Conservation (phyloP, 2,797 vertebrate genomes). For the Cynopterus sphinx region DNA sequence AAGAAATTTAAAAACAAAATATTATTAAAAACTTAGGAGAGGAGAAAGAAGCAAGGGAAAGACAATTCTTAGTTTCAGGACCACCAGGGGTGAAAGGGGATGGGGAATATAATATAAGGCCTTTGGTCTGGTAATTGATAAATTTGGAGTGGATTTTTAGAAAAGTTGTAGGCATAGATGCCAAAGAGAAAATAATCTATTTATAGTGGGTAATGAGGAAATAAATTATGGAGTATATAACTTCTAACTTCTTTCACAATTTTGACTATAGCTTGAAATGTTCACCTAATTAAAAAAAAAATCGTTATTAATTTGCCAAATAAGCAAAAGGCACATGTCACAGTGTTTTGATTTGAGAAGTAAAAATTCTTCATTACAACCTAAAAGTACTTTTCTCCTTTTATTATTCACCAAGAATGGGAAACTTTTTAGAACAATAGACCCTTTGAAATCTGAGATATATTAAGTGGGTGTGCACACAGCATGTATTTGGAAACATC, state of each 20-base stretch:
- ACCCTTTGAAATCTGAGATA: constrained; percentile 14
- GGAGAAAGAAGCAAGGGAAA: not conserved
- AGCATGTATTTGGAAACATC: not conserved
- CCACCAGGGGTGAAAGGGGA: not conserved
- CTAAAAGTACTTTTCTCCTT: not conserved
- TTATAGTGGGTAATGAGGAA: not conserved
- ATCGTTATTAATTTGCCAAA: not conserved
- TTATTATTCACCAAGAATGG: not conserved
- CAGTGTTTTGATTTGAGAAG: constrained; percentile 2
- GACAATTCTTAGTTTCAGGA: not conserved
- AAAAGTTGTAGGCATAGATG: not conserved
- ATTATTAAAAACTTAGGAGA: not conserved
- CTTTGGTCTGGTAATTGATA: not conserved
- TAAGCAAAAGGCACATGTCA: not conserved
- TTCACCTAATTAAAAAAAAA: not conserved
- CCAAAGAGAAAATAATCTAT: not conserved
- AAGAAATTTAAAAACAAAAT: not conserved
- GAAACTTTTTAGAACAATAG: constrained; percentile 1
- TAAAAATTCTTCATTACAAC: not conserved
- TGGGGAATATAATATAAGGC: not conserved
- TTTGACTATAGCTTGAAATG: not conserved
- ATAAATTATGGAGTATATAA: not conserved
- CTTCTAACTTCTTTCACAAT: constrained; percentile 3
- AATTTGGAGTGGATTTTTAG: not conserved
- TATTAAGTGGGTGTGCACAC: not conserved